Conservation (phyloP, 2,888 invertebrate genomes). For the Pterostichus madidus region DNA sequence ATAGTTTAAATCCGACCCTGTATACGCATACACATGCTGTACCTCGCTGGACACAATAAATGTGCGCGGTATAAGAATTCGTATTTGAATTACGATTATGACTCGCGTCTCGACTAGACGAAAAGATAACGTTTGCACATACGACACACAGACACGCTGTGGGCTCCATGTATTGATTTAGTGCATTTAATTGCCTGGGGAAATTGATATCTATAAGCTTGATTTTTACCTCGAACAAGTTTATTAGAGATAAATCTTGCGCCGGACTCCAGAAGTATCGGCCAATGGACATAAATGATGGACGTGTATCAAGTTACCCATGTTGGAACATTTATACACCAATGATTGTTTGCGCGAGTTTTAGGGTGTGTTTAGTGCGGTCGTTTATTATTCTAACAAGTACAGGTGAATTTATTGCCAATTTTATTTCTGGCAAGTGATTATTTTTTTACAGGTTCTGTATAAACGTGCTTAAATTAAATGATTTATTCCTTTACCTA, state of each 20-base stretch:
- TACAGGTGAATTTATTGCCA: constrained; percentile 24
- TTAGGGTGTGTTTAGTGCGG: constrained; percentile 15
- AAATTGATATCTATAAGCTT: constrained; percentile 41
- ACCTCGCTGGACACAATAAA: constrained; percentile 44
- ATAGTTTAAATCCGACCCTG: not conserved
- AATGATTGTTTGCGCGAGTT: not conserved
- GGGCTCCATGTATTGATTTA: constrained; percentile 47
- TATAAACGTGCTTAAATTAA: constrained; percentile 31
- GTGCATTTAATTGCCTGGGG: constrained; percentile 45
- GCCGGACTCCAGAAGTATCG: too few relatives aligned
- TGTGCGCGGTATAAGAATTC: constrained; percentile 49
- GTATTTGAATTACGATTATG: constrained; percentile 64
- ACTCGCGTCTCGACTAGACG: constrained; percentile 56
- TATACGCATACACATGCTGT: not conserved
- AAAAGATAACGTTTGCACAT: constrained; percentile 60
- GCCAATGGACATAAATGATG: too few relatives aligned
- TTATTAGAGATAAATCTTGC: constrained; percentile 48
- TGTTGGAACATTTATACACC: too few relatives aligned
- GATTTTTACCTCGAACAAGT: constrained; percentile 21
- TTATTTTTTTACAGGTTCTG: constrained; percentile 5
- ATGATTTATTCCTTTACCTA: constrained; percentile 32
- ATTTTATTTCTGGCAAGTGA: constrained; percentile 16
- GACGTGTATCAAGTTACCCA: too few relatives aligned
- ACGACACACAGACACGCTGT: constrained; percentile 6
- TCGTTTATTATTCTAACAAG: constrained; percentile 42